phyloP scores from a whole-genome alignment of 2,797 vertebrate genomes.

The Nannoperca australis region DNA sequence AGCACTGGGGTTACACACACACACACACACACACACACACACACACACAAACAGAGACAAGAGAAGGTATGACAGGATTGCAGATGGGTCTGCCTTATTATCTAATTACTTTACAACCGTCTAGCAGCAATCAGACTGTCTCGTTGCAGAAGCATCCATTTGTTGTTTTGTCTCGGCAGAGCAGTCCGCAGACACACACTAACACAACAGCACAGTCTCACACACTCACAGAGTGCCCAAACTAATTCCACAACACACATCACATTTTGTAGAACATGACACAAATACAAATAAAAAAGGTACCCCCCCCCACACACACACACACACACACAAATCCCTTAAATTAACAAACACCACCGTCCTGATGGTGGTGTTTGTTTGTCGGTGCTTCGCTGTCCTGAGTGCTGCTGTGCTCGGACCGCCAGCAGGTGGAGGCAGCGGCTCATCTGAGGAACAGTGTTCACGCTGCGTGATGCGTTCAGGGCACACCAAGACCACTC shows the following conservation, averaged over 20 bases:
- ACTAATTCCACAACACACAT: too few species aligned
- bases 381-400: neutral
- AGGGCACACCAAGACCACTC: constrained; percentile 32
- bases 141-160: constrained; percentile 89
- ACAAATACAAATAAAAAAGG: neutral
- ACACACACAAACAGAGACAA: constrained; percentile 14
- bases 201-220: neutral
- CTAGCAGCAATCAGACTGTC: constrained; percentile 91
- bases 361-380: neutral
- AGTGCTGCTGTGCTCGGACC: constrained; percentile 35
- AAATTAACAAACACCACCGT: too few species aligned
- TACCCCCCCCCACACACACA: too few species aligned
- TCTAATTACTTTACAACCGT: constrained; percentile 97
- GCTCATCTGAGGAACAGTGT: constrained; percentile 29
- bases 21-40: constrained; percentile 32
- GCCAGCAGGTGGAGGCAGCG: constrained; percentile 83
- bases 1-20: constrained; percentile 4
- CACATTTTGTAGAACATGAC: neutral
- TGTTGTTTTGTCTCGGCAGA: constrained; percentile 86
- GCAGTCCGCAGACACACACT: constrained; percentile 7
- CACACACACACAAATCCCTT: too few species aligned
- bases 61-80: constrained; percentile 44
- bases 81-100: constrained; percentile 90
- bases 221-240: neutral
- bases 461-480: constrained; percentile 46